These are phyloP conservation scores for Cyclophora punctaria DNA, from an alignment of 2,888 invertebrate genomes.

Conservation along the genomic window DNA sequence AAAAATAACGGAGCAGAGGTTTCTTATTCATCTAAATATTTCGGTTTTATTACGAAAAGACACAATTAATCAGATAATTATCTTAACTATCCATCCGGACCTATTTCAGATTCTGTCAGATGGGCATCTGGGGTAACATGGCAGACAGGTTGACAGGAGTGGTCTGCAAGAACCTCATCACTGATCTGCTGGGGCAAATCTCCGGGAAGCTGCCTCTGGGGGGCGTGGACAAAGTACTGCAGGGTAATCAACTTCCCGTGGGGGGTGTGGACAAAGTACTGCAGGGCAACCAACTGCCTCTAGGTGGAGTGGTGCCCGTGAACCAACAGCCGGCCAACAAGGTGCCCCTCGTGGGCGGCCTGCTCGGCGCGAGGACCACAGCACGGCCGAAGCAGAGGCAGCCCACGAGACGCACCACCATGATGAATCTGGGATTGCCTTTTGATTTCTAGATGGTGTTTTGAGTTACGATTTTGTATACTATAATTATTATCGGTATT, in stretches of 20 bases:
- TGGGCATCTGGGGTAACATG: conserved; percentile 80
- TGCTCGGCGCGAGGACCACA: neutral
- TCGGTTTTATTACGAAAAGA: too few relatives aligned
- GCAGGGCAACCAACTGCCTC: too few relatives aligned
- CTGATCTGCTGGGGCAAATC: conserved; percentile 35
- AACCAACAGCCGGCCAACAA: neutral
- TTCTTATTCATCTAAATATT: too few relatives aligned
- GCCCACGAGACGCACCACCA: neutral
- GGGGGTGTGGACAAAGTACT: too few relatives aligned
- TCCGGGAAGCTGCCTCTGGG: conserved; percentile 8
- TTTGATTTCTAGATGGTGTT: too few relatives aligned
- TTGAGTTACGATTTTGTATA: too few relatives aligned
- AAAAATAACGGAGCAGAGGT: too few relatives aligned
- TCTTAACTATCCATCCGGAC: conserved; percentile 1
- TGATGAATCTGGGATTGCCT: neutral
- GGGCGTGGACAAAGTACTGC: neutral
- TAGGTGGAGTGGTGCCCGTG: too few relatives aligned
- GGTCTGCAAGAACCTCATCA: conserved; percentile 65
- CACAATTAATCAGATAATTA: neutral
- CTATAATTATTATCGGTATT: too few relatives aligned
- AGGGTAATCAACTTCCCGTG: neutral
- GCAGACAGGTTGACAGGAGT: conserved; percentile 72
- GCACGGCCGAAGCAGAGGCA: neutral
- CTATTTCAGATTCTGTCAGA: conserved; percentile 76
- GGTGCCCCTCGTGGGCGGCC: neutral